phyloP scores from a whole-genome alignment of 2,888 invertebrate species.

The Metalampra italica region DNA sequence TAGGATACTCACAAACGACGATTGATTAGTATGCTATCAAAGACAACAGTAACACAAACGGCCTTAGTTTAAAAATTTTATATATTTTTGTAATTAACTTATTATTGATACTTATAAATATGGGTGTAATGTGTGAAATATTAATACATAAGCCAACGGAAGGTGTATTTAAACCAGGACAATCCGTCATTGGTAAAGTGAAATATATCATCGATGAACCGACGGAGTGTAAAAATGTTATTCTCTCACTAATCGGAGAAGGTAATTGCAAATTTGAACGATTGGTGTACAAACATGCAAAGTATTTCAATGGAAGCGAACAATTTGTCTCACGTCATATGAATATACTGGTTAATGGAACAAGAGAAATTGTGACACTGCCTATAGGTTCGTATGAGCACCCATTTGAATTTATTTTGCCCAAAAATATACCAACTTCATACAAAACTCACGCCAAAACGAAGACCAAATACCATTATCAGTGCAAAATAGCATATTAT shows the following conservation, averaged over 20 bases:
- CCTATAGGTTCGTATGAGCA: constrained; percentile 14
- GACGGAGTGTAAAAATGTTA: constrained; percentile 17
- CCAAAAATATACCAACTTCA: constrained; percentile 24
- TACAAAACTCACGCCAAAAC: constrained; percentile 15
- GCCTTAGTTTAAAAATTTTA: too few relatives aligned
- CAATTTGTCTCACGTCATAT: constrained; percentile 14
- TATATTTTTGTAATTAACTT: too few relatives aligned
- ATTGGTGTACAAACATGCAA: not conserved
- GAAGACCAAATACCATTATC: not conserved
- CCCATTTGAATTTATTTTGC: constrained; percentile 22
- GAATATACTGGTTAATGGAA: constrained; percentile 11
- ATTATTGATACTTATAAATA: not conserved
- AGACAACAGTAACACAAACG: too few relatives aligned
- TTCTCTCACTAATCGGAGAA: constrained; percentile 23
- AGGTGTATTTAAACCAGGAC: constrained; percentile 20
- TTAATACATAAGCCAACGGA: constrained; percentile 15
- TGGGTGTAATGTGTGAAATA: constrained; percentile 22
- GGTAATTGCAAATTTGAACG: constrained; percentile 18
- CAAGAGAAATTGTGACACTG: not conserved
- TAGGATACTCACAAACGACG: too few relatives aligned
- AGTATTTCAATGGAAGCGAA: constrained; percentile 19
- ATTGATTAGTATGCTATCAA: too few relatives aligned
- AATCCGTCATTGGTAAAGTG: constrained; percentile 21
- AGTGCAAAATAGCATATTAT: constrained; percentile 20
- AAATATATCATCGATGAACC: constrained; percentile 22